Evolutionary conservation across 2,113 vertebrate species (phyloP).

Genomic region (Benitochromis conjunctus): DNA sequence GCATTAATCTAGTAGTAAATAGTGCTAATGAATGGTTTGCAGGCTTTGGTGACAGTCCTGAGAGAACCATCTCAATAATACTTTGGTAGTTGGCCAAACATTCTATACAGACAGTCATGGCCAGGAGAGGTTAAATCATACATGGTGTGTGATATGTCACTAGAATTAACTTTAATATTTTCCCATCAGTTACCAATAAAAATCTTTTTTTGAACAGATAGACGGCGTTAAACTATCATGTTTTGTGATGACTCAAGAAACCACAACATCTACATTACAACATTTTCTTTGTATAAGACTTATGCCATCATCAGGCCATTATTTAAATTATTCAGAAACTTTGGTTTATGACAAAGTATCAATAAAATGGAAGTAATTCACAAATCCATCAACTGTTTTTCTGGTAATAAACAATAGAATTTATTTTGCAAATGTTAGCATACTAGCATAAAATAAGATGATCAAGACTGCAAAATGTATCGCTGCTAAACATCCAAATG

Average conservation of each 20-base stretch:
- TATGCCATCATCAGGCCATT: background rate
- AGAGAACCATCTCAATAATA: background rate
- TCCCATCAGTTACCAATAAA: too few relatives aligned
- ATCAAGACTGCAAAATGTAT: background rate
- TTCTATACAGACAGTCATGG: background rate
- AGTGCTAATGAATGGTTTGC: background rate
- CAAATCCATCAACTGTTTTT: background rate
- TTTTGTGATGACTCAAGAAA: background rate
- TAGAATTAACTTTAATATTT: background rate
- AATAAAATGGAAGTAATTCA: background rate
- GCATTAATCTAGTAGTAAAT: background rate
- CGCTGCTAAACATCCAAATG: background rate
- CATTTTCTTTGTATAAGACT: background rate
- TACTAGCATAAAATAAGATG: background rate
- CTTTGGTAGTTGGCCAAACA: background rate
- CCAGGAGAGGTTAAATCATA: background rate
- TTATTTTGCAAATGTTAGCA: background rate
- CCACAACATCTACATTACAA: background rate
- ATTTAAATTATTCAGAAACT: background rate
- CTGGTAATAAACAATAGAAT: background rate
- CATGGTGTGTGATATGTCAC: background rate
- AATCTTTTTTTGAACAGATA: background rate
- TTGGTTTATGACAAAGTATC: background rate
- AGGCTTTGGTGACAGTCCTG: background rate
- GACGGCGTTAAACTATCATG: background rate